Conservation (phyloP, 2,888 invertebrate genomes). For the Gymnocheta viridis region DNA sequence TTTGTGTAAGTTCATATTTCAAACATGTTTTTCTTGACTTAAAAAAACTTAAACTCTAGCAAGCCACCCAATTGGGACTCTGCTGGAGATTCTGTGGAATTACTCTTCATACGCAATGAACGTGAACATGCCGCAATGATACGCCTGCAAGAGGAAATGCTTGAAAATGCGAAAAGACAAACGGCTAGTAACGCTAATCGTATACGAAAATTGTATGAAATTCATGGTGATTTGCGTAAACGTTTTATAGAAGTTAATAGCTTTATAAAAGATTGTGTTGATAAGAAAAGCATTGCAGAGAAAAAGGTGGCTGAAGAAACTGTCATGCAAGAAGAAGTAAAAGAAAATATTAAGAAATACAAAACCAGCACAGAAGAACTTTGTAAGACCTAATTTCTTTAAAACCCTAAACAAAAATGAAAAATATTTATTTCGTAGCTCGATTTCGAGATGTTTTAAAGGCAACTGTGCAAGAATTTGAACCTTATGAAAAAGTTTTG, state of each 20-base stretch:
- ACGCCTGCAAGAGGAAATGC: conserved; percentile 76
- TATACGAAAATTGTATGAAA: conserved; percentile 76
- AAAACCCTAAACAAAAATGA: neutral
- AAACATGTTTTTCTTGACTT: neutral
- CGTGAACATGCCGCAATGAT: conserved; percentile 78
- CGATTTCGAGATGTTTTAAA: conserved; percentile 76
- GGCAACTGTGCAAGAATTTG: conserved; percentile 76
- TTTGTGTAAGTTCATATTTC: conserved; percentile 78
- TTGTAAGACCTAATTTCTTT: conserved; percentile 6
- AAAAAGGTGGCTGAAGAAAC: conserved; percentile 77
- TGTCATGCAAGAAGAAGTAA: conserved; percentile 74
- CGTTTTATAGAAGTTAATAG: conserved; percentile 80
- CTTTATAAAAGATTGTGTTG: conserved; percentile 80
- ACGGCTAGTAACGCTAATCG: conserved; percentile 76
- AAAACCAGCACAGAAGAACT: conserved; percentile 72
- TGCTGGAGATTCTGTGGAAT: conserved; percentile 79
- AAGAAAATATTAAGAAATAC: conserved; percentile 73
- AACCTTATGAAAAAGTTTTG: conserved; percentile 79
- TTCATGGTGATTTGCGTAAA: conserved; percentile 77
- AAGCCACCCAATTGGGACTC: conserved; percentile 81
- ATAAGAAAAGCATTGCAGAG: conserved; percentile 77
- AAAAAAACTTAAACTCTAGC: conserved; percentile 69
- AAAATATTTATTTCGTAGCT: neutral
- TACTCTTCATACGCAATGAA: conserved; percentile 78
- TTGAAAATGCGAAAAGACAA: conserved; percentile 76